Base-by-base conservation (phyloP, 1,140 invertebrate genomes). In the Vanessa atalanta region DNA sequence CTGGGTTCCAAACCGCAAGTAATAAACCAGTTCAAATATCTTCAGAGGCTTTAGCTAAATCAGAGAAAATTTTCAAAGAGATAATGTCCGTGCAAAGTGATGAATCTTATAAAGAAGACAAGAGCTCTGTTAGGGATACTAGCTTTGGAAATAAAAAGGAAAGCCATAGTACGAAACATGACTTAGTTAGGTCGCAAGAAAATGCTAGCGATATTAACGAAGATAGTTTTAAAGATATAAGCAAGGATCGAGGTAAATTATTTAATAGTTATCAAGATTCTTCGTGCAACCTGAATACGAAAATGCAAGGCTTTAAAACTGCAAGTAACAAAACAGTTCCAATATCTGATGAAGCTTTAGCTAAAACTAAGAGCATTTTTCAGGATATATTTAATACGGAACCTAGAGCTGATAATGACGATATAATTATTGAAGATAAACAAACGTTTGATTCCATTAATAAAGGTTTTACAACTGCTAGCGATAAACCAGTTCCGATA, bases 271-370 rank as follows among this genome's bases (percentile, higher is more conserved):
- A 11, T 43, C 37, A 43, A 43, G 37, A 43, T 43, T 9, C 9
- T 9, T 37, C 31, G 3, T 43, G 37, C 37, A 9, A 43, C 6
- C 37, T 43, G 7, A 43, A 43, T 1, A 43, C 37, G 9, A 53
- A 16, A n/a, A 16, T 72, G 20, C 65, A 74, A 65, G 70, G 76
- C n/a, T 81, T 83, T 76, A 50, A 68, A 60, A 83, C 84, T 64
- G 79, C 84, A 11, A 85, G 73, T 69, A 79, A 84, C 72, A 85
- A 86, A 69, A 9, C 70, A 48, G 65, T 88, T 61, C 51, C 31
- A 66, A 75, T 88, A 72, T 88, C 90, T n/a, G 74, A 83, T 57
- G 83, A 83, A 51, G 78, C 88, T 57, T 51, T 88, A 48, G 48
- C 31, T 26, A 84, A 78, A 79, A 80, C 70, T 16, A 84, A 83